These are phyloP conservation scores for Eucera pruinosa DNA, from an alignment of 2,888 invertebrate species.

Conservation along the genomic window DNA sequence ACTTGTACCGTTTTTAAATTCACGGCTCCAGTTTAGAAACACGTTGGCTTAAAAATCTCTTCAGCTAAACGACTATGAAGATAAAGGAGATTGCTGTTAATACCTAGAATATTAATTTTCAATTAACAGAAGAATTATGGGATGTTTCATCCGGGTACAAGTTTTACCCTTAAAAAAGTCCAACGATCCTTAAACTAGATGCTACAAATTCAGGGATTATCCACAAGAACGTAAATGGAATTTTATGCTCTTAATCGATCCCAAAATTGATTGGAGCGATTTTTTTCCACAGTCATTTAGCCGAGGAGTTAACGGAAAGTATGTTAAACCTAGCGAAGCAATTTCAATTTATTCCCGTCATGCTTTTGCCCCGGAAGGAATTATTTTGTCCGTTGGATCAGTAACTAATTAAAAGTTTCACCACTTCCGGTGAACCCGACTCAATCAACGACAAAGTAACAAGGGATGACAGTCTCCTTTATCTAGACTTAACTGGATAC, in stretches of 20 bases:
- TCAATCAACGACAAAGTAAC: slow-evolving; percentile 56
- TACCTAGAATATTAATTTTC: too few relatives aligned
- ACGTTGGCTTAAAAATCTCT: too few relatives aligned
- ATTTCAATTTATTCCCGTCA: slow-evolving; percentile 69
- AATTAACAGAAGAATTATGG: too few relatives aligned
- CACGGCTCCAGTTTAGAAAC: too few relatives aligned
- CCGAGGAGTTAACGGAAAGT: slow-evolving; percentile 34
- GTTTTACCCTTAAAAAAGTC: too few relatives aligned
- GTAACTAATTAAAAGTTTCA: slow-evolving; percentile 79
- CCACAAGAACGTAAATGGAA: not conserved
- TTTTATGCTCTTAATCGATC: not conserved
- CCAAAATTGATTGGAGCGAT: slow-evolving; percentile 11
- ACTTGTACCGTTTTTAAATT: too few relatives aligned
- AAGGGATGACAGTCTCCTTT: slow-evolving; percentile 58
- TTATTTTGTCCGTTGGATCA: slow-evolving; percentile 69
- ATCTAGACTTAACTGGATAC: slow-evolving; percentile 50
- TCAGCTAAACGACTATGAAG: too few relatives aligned
- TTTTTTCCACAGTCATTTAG: slow-evolving; percentile 33
- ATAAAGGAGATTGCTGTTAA: too few relatives aligned
- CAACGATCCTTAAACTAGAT: not conserved
- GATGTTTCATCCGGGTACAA: too few relatives aligned
- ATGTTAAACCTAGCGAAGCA: slow-evolving; percentile 36
- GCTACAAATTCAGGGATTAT: too few relatives aligned
- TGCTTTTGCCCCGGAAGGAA: slow-evolving; percentile 46
- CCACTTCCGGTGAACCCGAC: slow-evolving; percentile 39